These are phyloP conservation scores for Cancer borealis DNA, from an alignment of 2,888 invertebrate species.

Conservation along the genomic window DNA sequence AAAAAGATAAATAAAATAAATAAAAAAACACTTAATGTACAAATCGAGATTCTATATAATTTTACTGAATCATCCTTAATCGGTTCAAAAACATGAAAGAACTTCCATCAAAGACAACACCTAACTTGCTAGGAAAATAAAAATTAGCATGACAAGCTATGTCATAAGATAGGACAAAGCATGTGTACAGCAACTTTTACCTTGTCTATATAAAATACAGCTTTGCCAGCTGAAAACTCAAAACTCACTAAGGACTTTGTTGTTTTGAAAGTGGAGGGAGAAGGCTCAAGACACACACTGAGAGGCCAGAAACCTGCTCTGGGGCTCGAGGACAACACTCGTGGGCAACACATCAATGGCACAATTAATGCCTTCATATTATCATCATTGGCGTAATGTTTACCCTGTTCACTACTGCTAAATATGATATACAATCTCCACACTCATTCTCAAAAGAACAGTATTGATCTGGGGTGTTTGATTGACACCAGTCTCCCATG, in stretches of 20 bases:
- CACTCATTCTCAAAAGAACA: not conserved
- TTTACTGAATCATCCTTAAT: not conserved
- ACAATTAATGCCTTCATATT: not conserved
- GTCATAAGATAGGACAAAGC: not conserved
- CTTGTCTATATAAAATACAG: not conserved
- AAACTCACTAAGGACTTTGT: not conserved
- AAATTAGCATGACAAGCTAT: not conserved
- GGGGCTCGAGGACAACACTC: not conserved
- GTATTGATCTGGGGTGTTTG: not conserved
- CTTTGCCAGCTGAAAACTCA: not conserved
- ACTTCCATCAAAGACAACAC: not conserved
- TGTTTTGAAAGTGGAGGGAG: not conserved
- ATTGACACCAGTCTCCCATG: not conserved
- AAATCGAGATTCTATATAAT: not conserved
- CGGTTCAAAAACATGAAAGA: not conserved
- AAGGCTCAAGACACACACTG: not conserved
- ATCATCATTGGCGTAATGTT: not conserved
- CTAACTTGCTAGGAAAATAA: not conserved
- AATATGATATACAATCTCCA: not conserved
- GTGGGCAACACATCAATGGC: not conserved
- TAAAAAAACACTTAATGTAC: not conserved
- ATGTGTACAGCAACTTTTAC: not conserved
- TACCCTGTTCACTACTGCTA: conserved; percentile 23
- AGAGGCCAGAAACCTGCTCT: not conserved
- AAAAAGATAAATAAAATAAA: not conserved